Conservation (phyloP, 2,113 vertebrate species). For the Microcebus tavaratra region DNA sequence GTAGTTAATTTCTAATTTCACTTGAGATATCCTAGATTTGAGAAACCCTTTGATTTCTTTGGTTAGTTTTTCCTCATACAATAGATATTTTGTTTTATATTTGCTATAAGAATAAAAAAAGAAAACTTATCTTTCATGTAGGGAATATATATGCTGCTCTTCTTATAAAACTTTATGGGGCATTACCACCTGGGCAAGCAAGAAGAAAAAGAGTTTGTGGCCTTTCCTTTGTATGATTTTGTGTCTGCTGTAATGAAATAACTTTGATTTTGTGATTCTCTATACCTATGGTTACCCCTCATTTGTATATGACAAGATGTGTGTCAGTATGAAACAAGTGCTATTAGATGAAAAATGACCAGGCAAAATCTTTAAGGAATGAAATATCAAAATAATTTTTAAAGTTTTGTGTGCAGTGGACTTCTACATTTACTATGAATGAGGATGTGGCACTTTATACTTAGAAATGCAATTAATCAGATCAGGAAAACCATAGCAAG, state of each 20-base stretch:
- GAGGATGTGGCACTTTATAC: not conserved
- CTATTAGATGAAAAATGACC: constrained; percentile 27
- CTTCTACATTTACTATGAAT: not conserved
- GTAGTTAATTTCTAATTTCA: constrained; percentile 54
- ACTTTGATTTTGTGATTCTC: constrained; percentile 52
- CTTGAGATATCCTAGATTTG: not conserved
- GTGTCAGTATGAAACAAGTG: not conserved
- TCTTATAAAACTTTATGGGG: constrained; percentile 16
- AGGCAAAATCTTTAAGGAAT: not conserved
- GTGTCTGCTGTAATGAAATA: constrained; percentile 11
- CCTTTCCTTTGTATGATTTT: constrained; percentile 66
- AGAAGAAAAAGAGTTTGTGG: constrained; percentile 23
- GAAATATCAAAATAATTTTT: not conserved
- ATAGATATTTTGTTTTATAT: constrained; percentile 2
- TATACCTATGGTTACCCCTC: constrained; percentile 27
- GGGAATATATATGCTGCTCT: constrained; percentile 16
- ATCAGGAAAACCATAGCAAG: not conserved
- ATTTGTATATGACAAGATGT: constrained; percentile 57
- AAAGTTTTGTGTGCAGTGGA: not conserved
- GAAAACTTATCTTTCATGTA: constrained; percentile 30
- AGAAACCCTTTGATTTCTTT: constrained; percentile 48
- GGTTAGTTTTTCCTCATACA: not conserved
- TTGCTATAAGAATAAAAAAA: not conserved
- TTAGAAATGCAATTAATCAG: not conserved
- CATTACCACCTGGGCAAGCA: not conserved